Percentiles rank a stretch among this genome's conserved stretches.
These are phyloP conservation scores for Lordiphosa andalusiaca DNA, from an alignment of 2,888 invertebrate species.

Conservation along the genomic window DNA sequence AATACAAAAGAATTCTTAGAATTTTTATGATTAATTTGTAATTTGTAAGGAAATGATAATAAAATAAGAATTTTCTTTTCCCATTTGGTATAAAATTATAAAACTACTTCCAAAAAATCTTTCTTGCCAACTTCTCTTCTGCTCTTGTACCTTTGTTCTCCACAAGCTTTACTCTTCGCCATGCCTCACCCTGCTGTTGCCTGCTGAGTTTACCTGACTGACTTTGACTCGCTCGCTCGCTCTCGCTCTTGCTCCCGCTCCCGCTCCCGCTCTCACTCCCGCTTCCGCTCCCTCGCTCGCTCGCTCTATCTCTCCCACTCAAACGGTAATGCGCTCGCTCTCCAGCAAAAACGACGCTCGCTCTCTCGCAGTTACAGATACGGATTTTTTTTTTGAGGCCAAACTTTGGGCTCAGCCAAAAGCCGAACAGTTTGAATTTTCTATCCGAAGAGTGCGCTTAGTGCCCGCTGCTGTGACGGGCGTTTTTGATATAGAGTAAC, in stretches of 20 bases:
- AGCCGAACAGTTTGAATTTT: slow-evolving; percentile 73
- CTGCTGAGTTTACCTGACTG: slow-evolving; percentile 2
- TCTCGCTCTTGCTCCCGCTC: background rate
- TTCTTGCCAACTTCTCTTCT: no score
- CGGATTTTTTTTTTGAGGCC: slow-evolving; percentile 16
- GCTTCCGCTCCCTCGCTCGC: background rate
- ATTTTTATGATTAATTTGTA: no score
- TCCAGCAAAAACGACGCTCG: slow-evolving; percentile 1
- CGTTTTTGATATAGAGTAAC: slow-evolving; percentile 44
- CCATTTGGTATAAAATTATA: no score
- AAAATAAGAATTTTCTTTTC: no score
- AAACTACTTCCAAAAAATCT: no score
- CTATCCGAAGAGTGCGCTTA: slow-evolving; percentile 77
- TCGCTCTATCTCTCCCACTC: slow-evolving; percentile 1
- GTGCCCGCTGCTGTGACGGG: slow-evolving; percentile 75
- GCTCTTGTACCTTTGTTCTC: no score
- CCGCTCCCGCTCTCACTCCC: slow-evolving; percentile 1
- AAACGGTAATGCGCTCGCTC: background rate
- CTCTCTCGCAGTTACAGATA: slow-evolving; percentile 1
- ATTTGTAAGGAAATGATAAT: no score
- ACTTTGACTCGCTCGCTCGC: slow-evolving; percentile 1
- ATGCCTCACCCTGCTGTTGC: no score
- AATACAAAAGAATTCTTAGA: no score
- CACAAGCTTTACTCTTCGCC: no score
- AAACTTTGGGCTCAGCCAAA: slow-evolving; percentile 42